phyloP scores from a whole-genome alignment of 2,888 invertebrate genomes.

The Pristionchus japonicus region DNA sequence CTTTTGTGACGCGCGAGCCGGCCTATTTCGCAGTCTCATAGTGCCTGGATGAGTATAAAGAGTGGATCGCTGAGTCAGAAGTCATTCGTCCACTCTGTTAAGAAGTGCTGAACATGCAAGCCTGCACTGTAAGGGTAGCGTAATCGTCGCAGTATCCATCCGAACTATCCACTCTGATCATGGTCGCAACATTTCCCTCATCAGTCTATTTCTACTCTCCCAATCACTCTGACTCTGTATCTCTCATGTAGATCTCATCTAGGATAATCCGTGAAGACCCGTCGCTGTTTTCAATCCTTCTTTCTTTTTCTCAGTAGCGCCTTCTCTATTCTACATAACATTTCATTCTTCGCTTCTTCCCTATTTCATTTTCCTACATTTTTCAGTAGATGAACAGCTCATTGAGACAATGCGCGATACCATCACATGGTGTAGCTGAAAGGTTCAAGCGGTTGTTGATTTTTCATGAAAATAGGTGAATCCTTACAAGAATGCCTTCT shows the following conservation, averaged over 20 bases:
- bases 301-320: not conserved
- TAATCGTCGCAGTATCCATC: not conserved
- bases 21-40: not conserved
- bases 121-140: too few relatives aligned
- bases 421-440: too few relatives aligned
- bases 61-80: too few relatives aligned
- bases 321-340: not conserved
- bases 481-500: not conserved
- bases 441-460: too few relatives aligned
- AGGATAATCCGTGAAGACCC: not conserved
- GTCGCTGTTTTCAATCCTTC: not conserved
- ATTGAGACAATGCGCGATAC: not conserved
- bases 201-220: not conserved
- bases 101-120: too few relatives aligned
- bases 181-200: too few relatives aligned
- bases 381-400: not conserved
- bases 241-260: not conserved
- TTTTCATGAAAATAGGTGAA: not conserved
- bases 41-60: not conserved
- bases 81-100: not conserved
- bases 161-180: too few relatives aligned
- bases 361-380: not conserved
- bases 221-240: not conserved
- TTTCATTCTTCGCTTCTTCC: not conserved
- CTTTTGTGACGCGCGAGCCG: not conserved